phyloP scores from a whole-genome alignment of 1,140 invertebrate genomes.

The Orchesella cincta region DNA sequence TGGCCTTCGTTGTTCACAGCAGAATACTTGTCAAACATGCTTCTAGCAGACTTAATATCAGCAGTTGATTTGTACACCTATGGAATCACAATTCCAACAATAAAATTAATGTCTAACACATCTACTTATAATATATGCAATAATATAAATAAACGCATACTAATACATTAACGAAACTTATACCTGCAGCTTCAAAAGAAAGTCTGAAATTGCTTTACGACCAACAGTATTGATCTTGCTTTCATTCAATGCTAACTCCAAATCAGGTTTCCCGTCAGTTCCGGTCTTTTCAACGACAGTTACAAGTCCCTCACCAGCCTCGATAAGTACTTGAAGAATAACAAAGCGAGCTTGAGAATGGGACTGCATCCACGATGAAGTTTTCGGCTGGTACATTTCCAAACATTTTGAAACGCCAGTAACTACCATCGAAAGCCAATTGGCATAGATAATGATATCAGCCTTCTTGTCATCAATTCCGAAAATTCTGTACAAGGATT shows the following conservation, averaged over 20 bases:
- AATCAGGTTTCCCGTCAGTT: constrained; percentile 74
- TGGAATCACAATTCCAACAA: not conserved
- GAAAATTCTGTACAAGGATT: constrained; percentile 69
- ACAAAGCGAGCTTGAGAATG: constrained; percentile 87
- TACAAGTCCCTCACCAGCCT: constrained; percentile 81
- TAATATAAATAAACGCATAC: too few species aligned
- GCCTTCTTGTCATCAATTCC: constrained; percentile 74
- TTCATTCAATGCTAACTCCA: constrained; percentile 75
- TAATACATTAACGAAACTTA: too few species aligned
- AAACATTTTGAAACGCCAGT: constrained; percentile 80
- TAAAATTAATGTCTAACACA: not conserved
- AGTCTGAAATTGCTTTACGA: constrained; percentile 75
- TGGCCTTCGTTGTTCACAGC: constrained; percentile 67
- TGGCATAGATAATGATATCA: constrained; percentile 83
- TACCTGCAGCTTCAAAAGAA: constrained; percentile 66
- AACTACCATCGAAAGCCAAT: constrained; percentile 87
- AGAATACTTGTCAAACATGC: constrained; percentile 79
- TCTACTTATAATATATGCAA: too few species aligned
- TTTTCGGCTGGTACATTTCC: constrained; percentile 87
- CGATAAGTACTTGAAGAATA: constrained; percentile 78
- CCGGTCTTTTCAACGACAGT: constrained; percentile 68
- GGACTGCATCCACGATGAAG: constrained; percentile 86
- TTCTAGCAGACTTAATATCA: constrained; percentile 70
- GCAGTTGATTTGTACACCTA: constrained; percentile 84
- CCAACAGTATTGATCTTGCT: constrained; percentile 80